Evolutionary conservation across 2,888 invertebrate species (phyloP), one percentile per base, ranked within the genome.

Genomic region (Drosophila kambysellisi): DNA sequence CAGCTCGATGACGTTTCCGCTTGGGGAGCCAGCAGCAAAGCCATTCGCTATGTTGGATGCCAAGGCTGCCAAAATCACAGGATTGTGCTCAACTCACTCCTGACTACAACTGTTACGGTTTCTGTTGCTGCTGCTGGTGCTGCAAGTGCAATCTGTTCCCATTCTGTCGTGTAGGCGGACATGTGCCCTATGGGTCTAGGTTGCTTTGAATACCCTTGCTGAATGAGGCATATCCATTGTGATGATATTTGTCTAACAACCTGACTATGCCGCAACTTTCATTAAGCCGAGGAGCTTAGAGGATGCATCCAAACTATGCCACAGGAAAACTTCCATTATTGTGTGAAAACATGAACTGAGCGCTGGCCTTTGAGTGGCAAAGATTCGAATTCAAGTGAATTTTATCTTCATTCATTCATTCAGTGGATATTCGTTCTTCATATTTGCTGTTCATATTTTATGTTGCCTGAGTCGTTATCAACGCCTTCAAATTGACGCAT

Each of bases 1-100:
- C 43, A 65, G 74, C 76, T 76, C 60, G 76, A 58, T 64, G 70
- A 61, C 64, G 48, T 59, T 74, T 74, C 76, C 74, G 73, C 74
- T 74, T 51, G 56, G 46, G 46, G 46, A 56, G 46, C 39, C 53
- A 53, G 52, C 66, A 74, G 41, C 46, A 41, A 17, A 51, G 35
- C 70, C 43, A 37, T 66, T 58, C 35, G 39, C 51, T 35, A 17
- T 30, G 35, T 8, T 8, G 12, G 37, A 15, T 30, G 51, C 37
- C 56, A 68, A 68, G 68, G 68, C 70, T 68, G 32, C 25, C 50
- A 57, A 58, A 68, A 43, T 56, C 29, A 25, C 35, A 29, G 20
- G 29, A 30, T 61, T n/a, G 12, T 29, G 11, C 30, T 4, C 29
- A 46, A 30, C 61, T 48, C 57, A 39, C 53, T 35, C 62, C 35